Evolutionary conservation across 2,888 invertebrate genomes (phyloP), one percentile per base, ranked within the genome.

Genomic region (Amphipyra berbera): DNA sequence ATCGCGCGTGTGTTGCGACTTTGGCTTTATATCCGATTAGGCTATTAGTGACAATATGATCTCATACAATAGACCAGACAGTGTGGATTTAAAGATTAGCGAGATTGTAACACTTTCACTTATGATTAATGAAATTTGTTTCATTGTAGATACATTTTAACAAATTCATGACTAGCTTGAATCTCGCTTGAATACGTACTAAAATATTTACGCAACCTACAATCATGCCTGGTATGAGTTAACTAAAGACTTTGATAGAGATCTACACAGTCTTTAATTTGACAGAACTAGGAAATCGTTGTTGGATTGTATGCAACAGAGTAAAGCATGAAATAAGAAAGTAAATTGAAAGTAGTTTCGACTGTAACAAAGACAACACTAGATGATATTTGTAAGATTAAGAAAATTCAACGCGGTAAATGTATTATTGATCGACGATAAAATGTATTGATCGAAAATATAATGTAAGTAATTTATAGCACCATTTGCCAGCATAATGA

Each of bases 301-400:
- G 56, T 70, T 64, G 66, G 68, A 73, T 70, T 64, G 66, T 66
- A 73, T 73, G 48, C 73, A 66, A 68, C 71, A 71, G 57, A 65
- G 61, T 68, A 68, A 65, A 68, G 49, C 54, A 68, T 74, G 64
- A 77, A 83, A 83, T 82, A 82, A 78, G 76, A 83, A 84, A 84
- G 79, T 74, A 82, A 84, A 83, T 83, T 83, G 83, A 86, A 88
- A 86, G 83, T 78, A 55, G 71, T 73, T 71, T 76, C 71, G 68
- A 60, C 61, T 57, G 27, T 64, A 60, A 75, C 76, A 80, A 82
- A 84, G 76, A 82, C 76, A 64, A 64, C 74, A 77, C 66, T 64
- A 76, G 81, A 73, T 68, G 38, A 56, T 77, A 75, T 80, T 64
- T 71, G 62, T 58, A 58, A 74, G 71, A 74, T 81, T 76, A 78